Conservation (phyloP, 2,797 vertebrate species). For the Pteropus rufus region DNA sequence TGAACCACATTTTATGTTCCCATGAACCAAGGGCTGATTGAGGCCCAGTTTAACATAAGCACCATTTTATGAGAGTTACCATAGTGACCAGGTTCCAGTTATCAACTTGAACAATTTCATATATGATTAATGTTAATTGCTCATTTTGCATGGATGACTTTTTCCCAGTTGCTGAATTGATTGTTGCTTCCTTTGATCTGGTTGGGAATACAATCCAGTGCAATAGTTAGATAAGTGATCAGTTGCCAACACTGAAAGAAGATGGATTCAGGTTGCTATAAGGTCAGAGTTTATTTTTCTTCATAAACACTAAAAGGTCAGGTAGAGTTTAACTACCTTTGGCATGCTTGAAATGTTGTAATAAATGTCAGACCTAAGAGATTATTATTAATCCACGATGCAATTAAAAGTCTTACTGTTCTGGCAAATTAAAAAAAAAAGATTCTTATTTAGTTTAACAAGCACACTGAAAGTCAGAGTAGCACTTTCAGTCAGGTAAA, state of each 20-base stretch:
- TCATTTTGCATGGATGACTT: constrained; percentile 79
- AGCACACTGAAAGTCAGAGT: neutral
- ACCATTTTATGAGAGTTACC: constrained; percentile 60
- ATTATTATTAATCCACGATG: constrained; percentile 68
- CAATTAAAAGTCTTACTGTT: constrained; percentile 51
- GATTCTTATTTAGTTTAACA: constrained; percentile 33
- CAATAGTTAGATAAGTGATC: constrained; percentile 80
- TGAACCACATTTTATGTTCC: neutral
- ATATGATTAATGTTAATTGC: constrained; percentile 84
- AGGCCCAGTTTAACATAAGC: neutral
- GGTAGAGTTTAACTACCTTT: constrained; percentile 82
- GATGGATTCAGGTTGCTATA: constrained; percentile 78
- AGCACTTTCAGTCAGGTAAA: constrained; percentile 47
- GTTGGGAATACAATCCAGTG: constrained; percentile 77
- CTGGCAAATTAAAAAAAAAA: neutral
- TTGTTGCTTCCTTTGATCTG: constrained; percentile 83
- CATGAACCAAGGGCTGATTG: neutral
- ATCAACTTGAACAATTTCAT: constrained; percentile 75
- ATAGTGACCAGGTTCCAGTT: constrained; percentile 72
- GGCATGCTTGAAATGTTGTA: constrained; percentile 76
- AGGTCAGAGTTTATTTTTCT: constrained; percentile 79
- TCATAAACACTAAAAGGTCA: constrained; percentile 78
- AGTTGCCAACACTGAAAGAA: constrained; percentile 74
- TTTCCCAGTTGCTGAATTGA: constrained; percentile 70
- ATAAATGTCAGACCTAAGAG: constrained; percentile 77